phyloP scores from a whole-genome alignment of 1,140 invertebrate genomes.

The Drosophila bipectinata region DNA sequence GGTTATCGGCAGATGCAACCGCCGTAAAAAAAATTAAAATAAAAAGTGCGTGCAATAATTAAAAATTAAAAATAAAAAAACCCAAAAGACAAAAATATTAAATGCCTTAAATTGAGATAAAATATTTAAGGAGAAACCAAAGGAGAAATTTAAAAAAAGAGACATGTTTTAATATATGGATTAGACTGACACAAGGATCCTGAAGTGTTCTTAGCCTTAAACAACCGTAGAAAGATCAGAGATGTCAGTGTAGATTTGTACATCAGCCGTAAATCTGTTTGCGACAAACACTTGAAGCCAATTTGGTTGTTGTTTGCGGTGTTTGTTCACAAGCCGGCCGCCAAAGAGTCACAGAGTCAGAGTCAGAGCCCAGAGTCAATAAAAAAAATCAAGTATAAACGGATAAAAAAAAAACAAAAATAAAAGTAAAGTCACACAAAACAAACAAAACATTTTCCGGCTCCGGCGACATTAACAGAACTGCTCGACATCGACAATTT shows the following conservation, averaged over 20 bases:
- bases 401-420: slow-evolving; percentile 50
- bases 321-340: slow-evolving; percentile 22
- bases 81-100: not conserved
- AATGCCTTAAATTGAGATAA: slow-evolving; percentile 4
- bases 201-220: not conserved
- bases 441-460: slow-evolving; percentile 83
- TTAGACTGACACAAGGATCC: not conserved
- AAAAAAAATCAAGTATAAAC: slow-evolving; percentile 56
- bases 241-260: slow-evolving; percentile 17
- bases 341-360: slow-evolving; percentile 24
- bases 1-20: slow-evolving; percentile 39
- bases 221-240: not conserved
- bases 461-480: slow-evolving; percentile 83
- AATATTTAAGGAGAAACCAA: not conserved
- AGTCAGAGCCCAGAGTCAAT: not conserved
- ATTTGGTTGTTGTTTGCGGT: slow-evolving; percentile 31
- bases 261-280: slow-evolving; percentile 56
- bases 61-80: not conserved
- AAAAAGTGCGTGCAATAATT: slow-evolving; percentile 55
- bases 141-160: not conserved
- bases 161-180: too few species aligned
- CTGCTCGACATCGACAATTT: slow-evolving; percentile 83
- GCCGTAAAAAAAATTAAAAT: slow-evolving; percentile 21
- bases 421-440: slow-evolving; percentile 71
- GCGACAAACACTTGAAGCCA: slow-evolving; percentile 51